Evolutionary conservation across 2,888 invertebrate species (phyloP).

Genomic region (Orchesella flavescens): DNA sequence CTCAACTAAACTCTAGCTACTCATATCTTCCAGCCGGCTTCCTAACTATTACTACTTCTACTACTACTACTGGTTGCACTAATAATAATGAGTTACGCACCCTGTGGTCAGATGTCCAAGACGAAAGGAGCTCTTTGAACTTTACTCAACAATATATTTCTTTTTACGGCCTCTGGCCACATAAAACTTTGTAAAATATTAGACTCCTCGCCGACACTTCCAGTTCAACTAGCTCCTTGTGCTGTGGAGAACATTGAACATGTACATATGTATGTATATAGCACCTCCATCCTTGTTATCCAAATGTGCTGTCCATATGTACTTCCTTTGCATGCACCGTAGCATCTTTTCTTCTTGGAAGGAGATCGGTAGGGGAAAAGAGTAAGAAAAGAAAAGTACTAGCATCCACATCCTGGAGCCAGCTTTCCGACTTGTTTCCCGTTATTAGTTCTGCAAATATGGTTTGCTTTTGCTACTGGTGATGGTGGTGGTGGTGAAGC

Average conservation of each 20-base stretch:
- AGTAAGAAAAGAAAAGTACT: too few relatives aligned
- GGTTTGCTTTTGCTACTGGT: slow-evolving; percentile 19
- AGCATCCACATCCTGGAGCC: slow-evolving; percentile 8
- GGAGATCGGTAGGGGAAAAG: background rate
- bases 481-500: too few relatives aligned
- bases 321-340: background rate
- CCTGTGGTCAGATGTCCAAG: slow-evolving; percentile 63
- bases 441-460: slow-evolving; percentile 47
- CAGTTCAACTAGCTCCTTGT: slow-evolving; percentile 11
- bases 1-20: too few relatives aligned
- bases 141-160: slow-evolving; percentile 62
- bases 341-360: slow-evolving; percentile 11
- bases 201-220: slow-evolving; percentile 58
- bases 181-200: slow-evolving; percentile 65
- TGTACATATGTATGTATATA: background rate
- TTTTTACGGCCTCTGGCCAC: slow-evolving; percentile 61
- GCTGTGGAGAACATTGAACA: background rate
- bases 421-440: slow-evolving; percentile 15
- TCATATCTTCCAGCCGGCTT: background rate
- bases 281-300: background rate
- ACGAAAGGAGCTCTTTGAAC: slow-evolving; percentile 58
- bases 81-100: slow-evolving; percentile 64
- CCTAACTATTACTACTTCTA: background rate
- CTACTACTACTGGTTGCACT: slow-evolving; percentile 36
- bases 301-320: slow-evolving; percentile 1